Conservation (phyloP, 2,113 vertebrate genomes). For the Orientallactaga bullata region DNA sequence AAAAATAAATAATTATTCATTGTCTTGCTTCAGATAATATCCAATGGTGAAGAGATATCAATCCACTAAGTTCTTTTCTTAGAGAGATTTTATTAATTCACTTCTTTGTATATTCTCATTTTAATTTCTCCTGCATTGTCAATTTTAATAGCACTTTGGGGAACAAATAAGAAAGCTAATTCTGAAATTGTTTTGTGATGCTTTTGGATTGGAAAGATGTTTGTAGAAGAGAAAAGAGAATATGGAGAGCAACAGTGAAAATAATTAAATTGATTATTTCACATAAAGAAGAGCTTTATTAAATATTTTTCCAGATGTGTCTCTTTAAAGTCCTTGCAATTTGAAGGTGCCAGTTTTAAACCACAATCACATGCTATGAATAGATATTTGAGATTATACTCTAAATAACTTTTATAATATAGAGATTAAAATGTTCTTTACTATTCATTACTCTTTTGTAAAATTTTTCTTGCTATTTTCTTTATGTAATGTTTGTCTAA, state of each 20-base stretch:
- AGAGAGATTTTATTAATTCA: background rate
- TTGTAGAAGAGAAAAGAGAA: background rate
- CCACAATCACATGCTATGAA: background rate
- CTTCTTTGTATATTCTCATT: background rate
- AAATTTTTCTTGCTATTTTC: background rate
- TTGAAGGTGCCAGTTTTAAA: background rate
- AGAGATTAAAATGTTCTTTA: background rate
- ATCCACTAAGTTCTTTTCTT: background rate
- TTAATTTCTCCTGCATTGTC: conserved; percentile 9
- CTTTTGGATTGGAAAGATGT: conserved; percentile 15
- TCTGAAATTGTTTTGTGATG: background rate
- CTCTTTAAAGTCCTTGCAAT: background rate
- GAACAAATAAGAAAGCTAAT: conserved; percentile 21
- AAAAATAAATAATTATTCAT: background rate
- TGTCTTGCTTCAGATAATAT: background rate
- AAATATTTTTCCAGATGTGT: background rate
- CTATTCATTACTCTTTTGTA: background rate
- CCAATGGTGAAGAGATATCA: background rate
- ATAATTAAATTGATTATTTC: background rate
- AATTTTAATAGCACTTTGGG: background rate
- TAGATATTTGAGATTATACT: background rate
- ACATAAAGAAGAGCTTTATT: background rate
- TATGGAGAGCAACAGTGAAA: background rate
- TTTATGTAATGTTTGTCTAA: background rate
- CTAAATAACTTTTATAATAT: background rate